A percentile compares a stretch with the other conserved stretches of the same genome.
phyloP scores from a whole-genome alignment of 2,888 invertebrate species.

The Poecilus cupreus region DNA sequence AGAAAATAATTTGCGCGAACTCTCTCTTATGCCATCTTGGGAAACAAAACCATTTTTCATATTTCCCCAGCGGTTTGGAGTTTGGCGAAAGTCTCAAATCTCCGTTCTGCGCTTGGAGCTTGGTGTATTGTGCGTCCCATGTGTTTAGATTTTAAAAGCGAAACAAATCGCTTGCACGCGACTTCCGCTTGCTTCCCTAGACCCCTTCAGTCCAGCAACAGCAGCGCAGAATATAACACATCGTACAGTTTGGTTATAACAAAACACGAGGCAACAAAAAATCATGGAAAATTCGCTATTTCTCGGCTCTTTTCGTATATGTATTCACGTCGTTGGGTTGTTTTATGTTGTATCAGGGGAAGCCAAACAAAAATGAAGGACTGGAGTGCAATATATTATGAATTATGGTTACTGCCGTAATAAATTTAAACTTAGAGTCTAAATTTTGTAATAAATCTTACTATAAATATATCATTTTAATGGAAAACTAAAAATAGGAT shows the following conservation, averaged over 20 bases:
- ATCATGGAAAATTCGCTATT: not conserved
- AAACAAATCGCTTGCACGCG: constrained; percentile 12
- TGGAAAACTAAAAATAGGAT: no score
- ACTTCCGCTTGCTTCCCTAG: not conserved
- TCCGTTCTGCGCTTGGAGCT: not conserved
- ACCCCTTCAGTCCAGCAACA: not conserved
- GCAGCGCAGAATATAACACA: not conserved
- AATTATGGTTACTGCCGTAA: no score
- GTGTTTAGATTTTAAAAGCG: constrained; percentile 34
- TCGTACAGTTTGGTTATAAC: not conserved
- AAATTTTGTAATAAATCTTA: no score
- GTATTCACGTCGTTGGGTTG: no score
- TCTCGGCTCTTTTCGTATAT: no score
- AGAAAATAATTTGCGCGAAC: not conserved
- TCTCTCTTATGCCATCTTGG: not conserved
- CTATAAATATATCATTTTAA: no score
- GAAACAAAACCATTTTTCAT: constrained; percentile 24
- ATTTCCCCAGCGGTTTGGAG: constrained; percentile 7
- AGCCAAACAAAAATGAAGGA: no score
- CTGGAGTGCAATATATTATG: no score
- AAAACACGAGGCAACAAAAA: not conserved
- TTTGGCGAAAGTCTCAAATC: not conserved
- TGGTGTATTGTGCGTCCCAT: constrained; percentile 26
- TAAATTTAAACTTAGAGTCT: no score
- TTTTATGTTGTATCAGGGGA: no score